Conservation (phyloP, 2,797 vertebrate genomes). For the Oophaga sylvatica region DNA sequence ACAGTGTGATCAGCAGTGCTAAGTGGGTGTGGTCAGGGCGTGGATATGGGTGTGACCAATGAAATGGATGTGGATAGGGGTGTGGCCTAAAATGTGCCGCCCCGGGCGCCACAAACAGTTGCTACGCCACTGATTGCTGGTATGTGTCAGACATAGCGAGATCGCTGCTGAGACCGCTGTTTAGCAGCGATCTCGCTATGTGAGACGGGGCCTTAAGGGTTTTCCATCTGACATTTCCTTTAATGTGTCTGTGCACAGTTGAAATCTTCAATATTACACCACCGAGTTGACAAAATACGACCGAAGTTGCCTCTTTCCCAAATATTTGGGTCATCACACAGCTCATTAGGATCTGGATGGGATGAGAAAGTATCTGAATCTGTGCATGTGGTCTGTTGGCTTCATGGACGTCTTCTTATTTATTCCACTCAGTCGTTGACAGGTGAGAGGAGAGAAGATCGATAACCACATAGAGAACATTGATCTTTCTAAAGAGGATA, state of each 20-base stretch:
- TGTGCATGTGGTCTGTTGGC: not conserved
- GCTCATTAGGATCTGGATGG: not conserved
- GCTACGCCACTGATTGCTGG: too few relatives aligned
- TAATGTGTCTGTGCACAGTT: not conserved
- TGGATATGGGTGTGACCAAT: too few relatives aligned
- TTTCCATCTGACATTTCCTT: not conserved
- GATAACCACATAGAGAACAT: conserved; percentile 9
- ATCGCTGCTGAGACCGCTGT: too few relatives aligned
- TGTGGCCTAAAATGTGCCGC: too few relatives aligned
- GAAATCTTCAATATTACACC: not conserved
- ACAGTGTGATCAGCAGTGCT: too few relatives aligned
- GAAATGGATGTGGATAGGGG: too few relatives aligned
- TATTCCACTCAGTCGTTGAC: not conserved
- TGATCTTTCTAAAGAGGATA: not conserved
- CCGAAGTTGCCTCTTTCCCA: not conserved
- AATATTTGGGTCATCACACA: not conserved
- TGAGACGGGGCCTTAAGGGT: not conserved
- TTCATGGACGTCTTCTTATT: not conserved
- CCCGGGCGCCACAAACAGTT: too few relatives aligned
- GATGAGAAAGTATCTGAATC: not conserved
- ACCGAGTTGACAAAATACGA: not conserved
- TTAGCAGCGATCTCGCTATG: too few relatives aligned
- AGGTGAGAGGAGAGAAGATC: conserved; percentile 14
- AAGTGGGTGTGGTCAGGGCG: too few relatives aligned
- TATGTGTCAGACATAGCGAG: too few relatives aligned